Evolutionary conservation across 2,113 vertebrate species (phyloP).

Genomic region (Ivindomyrus marchei): DNA sequence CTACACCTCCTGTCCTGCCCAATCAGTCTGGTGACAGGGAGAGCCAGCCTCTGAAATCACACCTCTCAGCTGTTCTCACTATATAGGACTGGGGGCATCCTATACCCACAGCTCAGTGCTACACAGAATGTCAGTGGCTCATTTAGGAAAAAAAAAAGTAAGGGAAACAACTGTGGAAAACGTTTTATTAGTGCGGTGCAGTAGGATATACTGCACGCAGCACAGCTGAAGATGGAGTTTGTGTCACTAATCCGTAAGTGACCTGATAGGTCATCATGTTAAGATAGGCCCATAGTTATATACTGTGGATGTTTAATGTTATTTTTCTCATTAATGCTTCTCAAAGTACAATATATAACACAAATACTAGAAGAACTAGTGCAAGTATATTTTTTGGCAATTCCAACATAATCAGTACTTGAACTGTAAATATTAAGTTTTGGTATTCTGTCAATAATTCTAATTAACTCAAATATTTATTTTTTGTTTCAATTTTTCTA

Average conservation of each 20-base stretch:
- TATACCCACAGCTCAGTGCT: conserved; percentile 31
- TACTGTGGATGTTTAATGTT: not conserved
- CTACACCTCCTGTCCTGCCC: conserved; percentile 69
- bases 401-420: not conserved
- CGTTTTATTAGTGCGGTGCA: conserved; percentile 37
- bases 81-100: conserved; percentile 28
- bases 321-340: not conserved
- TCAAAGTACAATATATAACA: not conserved
- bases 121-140: conserved; percentile 36
- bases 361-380: not conserved
- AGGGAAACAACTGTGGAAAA: conserved; percentile 35
- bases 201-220: conserved; percentile 30
- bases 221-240: conserved; percentile 33
- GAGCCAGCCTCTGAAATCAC: conserved; percentile 58
- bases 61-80: conserved; percentile 70
- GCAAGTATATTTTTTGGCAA: not conserved
- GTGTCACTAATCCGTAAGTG: conserved; percentile 14
- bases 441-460: not conserved
- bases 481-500: not conserved
- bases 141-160: conserved; percentile 23
- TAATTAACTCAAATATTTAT: not conserved
- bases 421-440: not conserved
- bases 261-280: not conserved
- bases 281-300: not conserved
- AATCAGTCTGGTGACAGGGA: conserved; percentile 67